A percentile compares a stretch with the other conserved stretches of the same genome.
phyloP scores from a whole-genome alignment of 2,888 invertebrate species.

The Drosophila borborema region DNA sequence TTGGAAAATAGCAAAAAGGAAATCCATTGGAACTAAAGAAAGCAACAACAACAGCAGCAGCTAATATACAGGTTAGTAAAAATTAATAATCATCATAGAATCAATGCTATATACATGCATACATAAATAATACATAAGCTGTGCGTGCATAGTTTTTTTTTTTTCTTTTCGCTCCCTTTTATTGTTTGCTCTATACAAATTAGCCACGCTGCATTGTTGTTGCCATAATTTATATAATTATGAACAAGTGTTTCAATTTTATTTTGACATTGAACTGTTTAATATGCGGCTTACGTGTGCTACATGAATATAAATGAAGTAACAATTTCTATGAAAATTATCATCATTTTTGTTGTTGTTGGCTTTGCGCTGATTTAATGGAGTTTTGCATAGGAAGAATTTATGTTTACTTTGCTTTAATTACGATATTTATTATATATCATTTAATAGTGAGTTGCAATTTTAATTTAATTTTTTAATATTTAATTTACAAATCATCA shows the following conservation, averaged over 20 bases:
- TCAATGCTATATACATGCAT: background rate
- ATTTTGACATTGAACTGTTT: conserved; percentile 47
- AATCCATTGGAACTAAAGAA: conserved; percentile 52
- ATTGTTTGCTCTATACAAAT: conserved; percentile 1
- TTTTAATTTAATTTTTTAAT: background rate
- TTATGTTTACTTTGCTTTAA: background rate
- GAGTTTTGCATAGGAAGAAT: too few relatives aligned
- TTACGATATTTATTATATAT: background rate
- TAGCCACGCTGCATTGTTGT: background rate
- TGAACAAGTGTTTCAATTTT: conserved; percentile 28
- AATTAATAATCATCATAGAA: conserved; percentile 17
- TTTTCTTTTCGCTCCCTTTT: background rate
- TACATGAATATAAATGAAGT: conserved; percentile 8
- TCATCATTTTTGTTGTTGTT: background rate
- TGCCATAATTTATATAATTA: conserved; percentile 18
- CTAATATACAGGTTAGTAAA: conserved; percentile 52
- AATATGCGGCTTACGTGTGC: background rate
- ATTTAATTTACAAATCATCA: background rate
- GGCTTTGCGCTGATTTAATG: background rate
- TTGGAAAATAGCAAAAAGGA: conserved; percentile 32
- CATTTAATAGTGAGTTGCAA: background rate
- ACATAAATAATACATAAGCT: background rate
- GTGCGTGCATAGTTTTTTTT: background rate
- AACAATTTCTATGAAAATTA: background rate
- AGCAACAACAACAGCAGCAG: background rate